These are phyloP conservation scores for Phainopepla nitens DNA, from an alignment of 2,113 vertebrate species.

Conservation along the genomic window DNA sequence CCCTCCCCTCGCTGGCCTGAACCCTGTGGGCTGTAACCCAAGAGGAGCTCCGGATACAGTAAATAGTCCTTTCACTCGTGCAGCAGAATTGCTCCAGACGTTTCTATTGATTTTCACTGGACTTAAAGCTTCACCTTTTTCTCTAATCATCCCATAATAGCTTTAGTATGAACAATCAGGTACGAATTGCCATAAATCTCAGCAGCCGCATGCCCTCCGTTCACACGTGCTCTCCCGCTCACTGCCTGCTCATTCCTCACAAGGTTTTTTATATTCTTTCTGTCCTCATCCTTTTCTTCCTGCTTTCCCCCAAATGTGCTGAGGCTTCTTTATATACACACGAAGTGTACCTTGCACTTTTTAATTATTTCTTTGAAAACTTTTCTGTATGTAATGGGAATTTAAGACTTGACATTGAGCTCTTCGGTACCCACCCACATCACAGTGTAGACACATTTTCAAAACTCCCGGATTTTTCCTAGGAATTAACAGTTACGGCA, in stretches of 20 bases:
- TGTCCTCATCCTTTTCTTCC: neutral
- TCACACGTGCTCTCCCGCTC: neutral
- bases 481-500: neutral
- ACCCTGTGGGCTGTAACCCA: conserved; percentile 43
- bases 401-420: neutral
- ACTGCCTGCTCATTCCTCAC: conserved; percentile 72
- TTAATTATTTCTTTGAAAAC: neutral
- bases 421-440: fast-evolving
- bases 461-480: neutral
- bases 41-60: conserved; percentile 77
- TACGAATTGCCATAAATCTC: conserved; percentile 98
- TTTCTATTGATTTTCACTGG: conserved; percentile 99
- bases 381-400: neutral
- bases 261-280: conserved; percentile 33
- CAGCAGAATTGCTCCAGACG: conserved; percentile 97
- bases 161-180: conserved; percentile 99
- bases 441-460: neutral
- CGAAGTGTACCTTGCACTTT: neutral
- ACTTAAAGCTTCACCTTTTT: conserved; percentile 99
- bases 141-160: conserved; percentile 99
- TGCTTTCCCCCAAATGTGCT: neutral
- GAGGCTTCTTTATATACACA: neutral
- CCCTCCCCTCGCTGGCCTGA: neutral
- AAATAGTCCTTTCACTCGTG: conserved; percentile 80
- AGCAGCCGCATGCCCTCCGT: conserved; percentile 75